phyloP scores from a whole-genome alignment of 1,140 invertebrate species.

The Zaprionus taronus region DNA sequence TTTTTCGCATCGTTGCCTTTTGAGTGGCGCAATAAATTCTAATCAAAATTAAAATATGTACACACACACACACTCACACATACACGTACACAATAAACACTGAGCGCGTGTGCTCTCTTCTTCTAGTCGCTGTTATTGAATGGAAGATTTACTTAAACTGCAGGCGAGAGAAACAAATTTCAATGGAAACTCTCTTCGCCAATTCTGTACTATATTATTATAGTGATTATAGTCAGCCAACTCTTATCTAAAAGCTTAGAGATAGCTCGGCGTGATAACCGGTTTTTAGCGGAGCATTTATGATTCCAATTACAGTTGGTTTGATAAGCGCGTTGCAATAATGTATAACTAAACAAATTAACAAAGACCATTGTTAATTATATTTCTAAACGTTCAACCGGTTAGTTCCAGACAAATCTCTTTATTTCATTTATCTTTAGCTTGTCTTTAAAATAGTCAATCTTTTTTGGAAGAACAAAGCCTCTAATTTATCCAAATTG shows the following conservation, averaged over 20 bases:
- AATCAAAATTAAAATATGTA: constrained; percentile 81
- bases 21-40: constrained; percentile 82
- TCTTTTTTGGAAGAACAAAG: neutral
- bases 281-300: constrained; percentile 43
- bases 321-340: constrained; percentile 21
- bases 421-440: neutral
- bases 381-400: neutral
- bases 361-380: neutral
- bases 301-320: constrained; percentile 12
- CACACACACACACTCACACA: constrained; percentile 50
- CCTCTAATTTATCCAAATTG: constrained; percentile 29
- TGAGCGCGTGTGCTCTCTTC: constrained; percentile 60
- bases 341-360: constrained; percentile 1
- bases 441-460: neutral
- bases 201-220: neutral
- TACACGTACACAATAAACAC: neutral
- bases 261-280: constrained; percentile 33
- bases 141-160: constrained; percentile 19
- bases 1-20: constrained; percentile 59
- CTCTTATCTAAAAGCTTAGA: constrained; percentile 37
- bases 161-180: neutral
- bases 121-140: constrained; percentile 41
- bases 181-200: neutral
- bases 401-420: neutral
- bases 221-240: neutral